Percentiles rank a stretch among this genome's conserved stretches.
These are phyloP conservation scores for Calameuta pallipes DNA, from an alignment of 2,888 invertebrate species.

Conservation along the genomic window DNA sequence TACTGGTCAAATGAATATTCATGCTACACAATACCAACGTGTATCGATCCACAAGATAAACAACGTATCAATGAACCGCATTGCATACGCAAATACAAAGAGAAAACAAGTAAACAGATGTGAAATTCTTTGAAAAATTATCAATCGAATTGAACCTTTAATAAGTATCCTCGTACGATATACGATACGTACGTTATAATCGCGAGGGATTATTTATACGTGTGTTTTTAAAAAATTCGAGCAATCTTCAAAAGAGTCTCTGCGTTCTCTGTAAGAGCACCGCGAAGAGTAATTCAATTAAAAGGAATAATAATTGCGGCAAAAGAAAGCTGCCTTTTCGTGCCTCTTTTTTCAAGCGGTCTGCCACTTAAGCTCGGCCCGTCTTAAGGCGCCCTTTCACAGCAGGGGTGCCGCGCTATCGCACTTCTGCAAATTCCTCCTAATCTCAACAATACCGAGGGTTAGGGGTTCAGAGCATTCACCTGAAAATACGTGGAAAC, in stretches of 20 bases:
- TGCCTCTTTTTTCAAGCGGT: neutral
- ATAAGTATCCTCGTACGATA: neutral
- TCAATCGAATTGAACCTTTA: neutral
- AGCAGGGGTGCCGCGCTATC: neutral
- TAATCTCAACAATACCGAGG: conserved; percentile 5
- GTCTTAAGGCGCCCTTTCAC: neutral
- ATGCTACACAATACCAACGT: neutral
- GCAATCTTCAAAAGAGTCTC: neutral
- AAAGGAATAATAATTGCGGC: neutral
- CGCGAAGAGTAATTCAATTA: neutral
- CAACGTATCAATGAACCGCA: neutral
- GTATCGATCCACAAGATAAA: neutral
- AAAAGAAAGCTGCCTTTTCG: neutral
- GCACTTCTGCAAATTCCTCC: conserved; percentile 1
- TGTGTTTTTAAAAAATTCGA: neutral
- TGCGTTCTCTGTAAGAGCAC: neutral
- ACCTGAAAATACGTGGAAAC: conserved; percentile 6
- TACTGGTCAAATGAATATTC: neutral
- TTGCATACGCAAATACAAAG: neutral
- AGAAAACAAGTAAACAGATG: neutral
- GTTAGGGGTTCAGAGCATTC: conserved; percentile 1
- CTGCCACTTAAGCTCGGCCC: neutral
- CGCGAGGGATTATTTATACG: neutral
- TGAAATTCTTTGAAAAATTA: neutral
- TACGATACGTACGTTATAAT: no score